Evolutionary conservation across 2,888 invertebrate species (phyloP).

Genomic region (Acrocera orbiculus): DNA sequence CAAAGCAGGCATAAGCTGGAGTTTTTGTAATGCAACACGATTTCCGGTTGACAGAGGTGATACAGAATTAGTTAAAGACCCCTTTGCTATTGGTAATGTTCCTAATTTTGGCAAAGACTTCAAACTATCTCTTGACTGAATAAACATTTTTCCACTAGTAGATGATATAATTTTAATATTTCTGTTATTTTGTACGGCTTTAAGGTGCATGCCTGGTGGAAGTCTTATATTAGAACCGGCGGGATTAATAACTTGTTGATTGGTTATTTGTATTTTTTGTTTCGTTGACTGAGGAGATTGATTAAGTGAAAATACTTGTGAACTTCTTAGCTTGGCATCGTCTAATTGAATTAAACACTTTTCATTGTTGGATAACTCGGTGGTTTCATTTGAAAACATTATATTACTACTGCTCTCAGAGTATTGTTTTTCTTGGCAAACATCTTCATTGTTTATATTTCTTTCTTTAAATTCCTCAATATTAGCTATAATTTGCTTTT

Average conservation of each 20-base stretch:
- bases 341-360: background rate
- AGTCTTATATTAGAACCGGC: conserved; percentile 18
- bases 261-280: conserved; percentile 16
- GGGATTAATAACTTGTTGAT: conserved; percentile 14
- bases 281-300: conserved; percentile 6
- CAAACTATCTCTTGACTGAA: conserved; percentile 16
- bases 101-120: conserved; percentile 7
- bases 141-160: conserved; percentile 26
- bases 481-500: too few relatives aligned
- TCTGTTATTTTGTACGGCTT: conserved; percentile 20
- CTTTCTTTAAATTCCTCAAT: too few relatives aligned
- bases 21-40: conserved; percentile 26
- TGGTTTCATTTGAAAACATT: background rate
- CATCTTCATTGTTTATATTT: too few relatives aligned
- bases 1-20: conserved; percentile 24
- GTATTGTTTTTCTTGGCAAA: too few relatives aligned
- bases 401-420: background rate
- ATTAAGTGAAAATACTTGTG: background rate
- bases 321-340: background rate
- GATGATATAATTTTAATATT: conserved; percentile 27
- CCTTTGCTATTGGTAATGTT: conserved; percentile 2
- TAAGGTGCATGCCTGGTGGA: conserved; percentile 16
- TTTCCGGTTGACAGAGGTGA: conserved; percentile 13
- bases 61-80: background rate
- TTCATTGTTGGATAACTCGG: background rate